Evolutionary conservation across 2,797 vertebrate species (phyloP), one percentile per base, ranked within the genome.

Genomic region (Phylloscopus collybita): DNA sequence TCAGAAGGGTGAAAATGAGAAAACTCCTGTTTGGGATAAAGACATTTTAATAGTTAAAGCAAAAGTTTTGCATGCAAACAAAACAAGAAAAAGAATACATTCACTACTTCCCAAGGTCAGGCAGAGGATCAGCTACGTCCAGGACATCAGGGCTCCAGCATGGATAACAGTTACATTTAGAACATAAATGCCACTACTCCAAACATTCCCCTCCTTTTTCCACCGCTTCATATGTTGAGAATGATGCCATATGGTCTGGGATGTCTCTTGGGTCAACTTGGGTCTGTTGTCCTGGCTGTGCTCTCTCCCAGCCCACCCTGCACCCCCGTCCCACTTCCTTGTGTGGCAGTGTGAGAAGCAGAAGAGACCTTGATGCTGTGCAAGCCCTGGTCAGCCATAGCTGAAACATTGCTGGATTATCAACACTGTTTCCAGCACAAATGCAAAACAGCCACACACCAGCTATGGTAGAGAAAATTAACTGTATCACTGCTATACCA

Each of bases 111-210:
- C 20, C 25, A 13, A 13, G 11, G 18, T 27, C 18, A 57, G 30
- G 11, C 25, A 51, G 44, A 44, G 16, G 13, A 32, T 51, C 50
- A 40, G 21, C 11, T 10, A 7, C 8, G 21, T 20, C 29, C 38
- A 45, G 0, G 1, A 9, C 18, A 36, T 42, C 62, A 57, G 38
- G 17, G 13, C 29, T 62, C 18, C 62, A 30, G 10, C 17, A 44
- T 2, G 14, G 5, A 2, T 4, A 12, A 16, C 2, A 1, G 17
- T 23, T 50, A 34, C 17, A 16, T 44, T 23, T 21, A 54, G 18
- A 75, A 10, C 3, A 50, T 9, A 75, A 62, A 57, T 15, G 3
- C 13, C 30, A 21, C 4, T 19, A 8, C 14, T 42, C 10, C 19
- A 32, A 70, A 42, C 13, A 25, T 19, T 20, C 8, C 9, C 16